Conservation (phyloP, 2,888 invertebrate species). For the Sthenelais limicola region DNA sequence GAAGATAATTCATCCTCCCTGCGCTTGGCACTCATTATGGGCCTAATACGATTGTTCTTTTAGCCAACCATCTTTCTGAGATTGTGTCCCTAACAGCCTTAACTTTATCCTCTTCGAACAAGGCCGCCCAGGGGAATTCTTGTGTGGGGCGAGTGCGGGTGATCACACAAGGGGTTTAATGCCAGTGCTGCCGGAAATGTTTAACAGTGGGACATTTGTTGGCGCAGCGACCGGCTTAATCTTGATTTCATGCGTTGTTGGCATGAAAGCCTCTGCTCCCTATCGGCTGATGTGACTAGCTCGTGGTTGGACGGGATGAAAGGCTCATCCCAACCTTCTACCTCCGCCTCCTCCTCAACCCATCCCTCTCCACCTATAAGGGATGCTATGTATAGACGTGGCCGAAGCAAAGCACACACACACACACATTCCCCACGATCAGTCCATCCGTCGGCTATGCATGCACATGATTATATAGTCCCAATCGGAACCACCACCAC, state of each 20-base stretch:
- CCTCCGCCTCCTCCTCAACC: background rate
- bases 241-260: constrained; percentile 39
- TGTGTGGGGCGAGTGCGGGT: background rate
- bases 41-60: constrained; percentile 34
- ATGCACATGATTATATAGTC: no score
- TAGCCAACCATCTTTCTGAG: constrained; percentile 13
- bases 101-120: constrained; percentile 23
- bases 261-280: constrained; percentile 32
- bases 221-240: constrained; percentile 27
- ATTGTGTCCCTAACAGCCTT: constrained; percentile 25
- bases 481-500: no score
- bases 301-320: constrained; percentile 7
- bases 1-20: background rate
- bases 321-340: background rate
- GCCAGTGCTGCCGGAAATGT: constrained; percentile 23
- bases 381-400: no score
- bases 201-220: constrained; percentile 25
- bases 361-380: no score
- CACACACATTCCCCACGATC: no score
- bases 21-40: background rate
- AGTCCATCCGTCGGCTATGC: no score
- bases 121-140: constrained; percentile 5
- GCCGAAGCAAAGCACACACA: no score
- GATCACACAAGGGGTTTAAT: constrained; percentile 18
- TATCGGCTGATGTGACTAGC: background rate